A percentile compares a stretch with the other conserved stretches of the same genome.
phyloP scores from a whole-genome alignment of 2,888 invertebrate species.

The Pheosia tremula region DNA sequence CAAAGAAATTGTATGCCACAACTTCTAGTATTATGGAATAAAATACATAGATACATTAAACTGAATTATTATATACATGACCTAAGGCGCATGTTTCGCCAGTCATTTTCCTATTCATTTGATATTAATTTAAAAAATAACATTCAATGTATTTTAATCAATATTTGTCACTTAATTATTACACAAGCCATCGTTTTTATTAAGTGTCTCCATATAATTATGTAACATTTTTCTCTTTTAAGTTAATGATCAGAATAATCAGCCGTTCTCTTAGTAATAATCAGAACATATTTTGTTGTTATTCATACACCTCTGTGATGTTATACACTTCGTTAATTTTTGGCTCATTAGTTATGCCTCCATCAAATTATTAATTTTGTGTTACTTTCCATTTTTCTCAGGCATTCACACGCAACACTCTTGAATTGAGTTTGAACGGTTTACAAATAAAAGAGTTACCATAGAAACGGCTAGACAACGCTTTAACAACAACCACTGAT shows the following conservation, averaged over 20 bases:
- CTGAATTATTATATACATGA: neutral
- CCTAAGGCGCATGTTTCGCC: neutral
- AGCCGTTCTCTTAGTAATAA: too few relatives aligned
- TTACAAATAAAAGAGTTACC: slow-evolving; percentile 25
- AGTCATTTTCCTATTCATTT: too few relatives aligned
- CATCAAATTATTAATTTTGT: slow-evolving; percentile 14
- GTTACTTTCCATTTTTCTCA: slow-evolving; percentile 34
- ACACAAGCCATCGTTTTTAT: neutral
- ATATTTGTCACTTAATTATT: neutral
- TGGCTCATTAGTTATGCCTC: neutral
- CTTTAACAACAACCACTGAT: slow-evolving; percentile 26
- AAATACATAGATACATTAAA: neutral
- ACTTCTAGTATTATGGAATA: neutral
- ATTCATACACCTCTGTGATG: neutral
- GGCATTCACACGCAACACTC: slow-evolving; percentile 28
- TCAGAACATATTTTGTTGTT: neutral
- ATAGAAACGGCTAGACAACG: slow-evolving; percentile 22
- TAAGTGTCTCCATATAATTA: neutral
- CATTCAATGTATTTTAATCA: too few relatives aligned
- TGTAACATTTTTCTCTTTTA: neutral
- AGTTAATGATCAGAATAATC: neutral
- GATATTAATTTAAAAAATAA: too few relatives aligned
- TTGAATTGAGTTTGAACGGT: slow-evolving; percentile 9
- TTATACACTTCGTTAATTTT: neutral
- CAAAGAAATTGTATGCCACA: neutral